Evolutionary conservation across 2,113 vertebrate species (phyloP), one percentile per base, ranked within the genome.

Genomic region (Brachypteracias leptosomus): DNA sequence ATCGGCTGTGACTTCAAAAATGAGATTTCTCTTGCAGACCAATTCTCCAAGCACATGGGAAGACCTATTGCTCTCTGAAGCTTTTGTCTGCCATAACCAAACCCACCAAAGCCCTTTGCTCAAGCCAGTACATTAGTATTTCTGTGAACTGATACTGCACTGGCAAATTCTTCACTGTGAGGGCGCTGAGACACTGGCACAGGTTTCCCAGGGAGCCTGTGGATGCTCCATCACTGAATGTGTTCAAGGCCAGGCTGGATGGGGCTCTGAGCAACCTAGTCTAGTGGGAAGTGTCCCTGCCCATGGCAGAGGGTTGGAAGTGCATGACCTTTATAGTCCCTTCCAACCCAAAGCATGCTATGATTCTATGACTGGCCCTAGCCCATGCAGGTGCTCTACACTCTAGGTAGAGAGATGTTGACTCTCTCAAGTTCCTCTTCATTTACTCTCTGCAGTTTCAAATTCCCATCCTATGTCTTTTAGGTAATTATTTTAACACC

Each of bases 1-100:
- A 54, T 16, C 40, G 5, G 33, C 18, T 0, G 0, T 6, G 28
- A 62, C n/a, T 10, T 49, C 35, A 42, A 38, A 46, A 62, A 31
- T 5, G 42, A 25, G 19, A 13, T 14, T 68, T 59, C 29, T 20
- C 46, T 70, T 1, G 3, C 24, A 54, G 38, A 28, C 18, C 33
- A 51, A 22, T 19, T 66, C 47, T 62, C 57, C 36, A 38, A 47
- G 52, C 26, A 78, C 12, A 42, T 5, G 2, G 35, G 8, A 59
- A 46, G 33, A 38, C 16, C 15, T 15, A 2, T 10, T 51, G 49
- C 24, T 61, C 46, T 42, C 55, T 17, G 20, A 54, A 88, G 47
- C 35, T 47, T 67, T 13, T 38, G 55, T 3, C 29, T 14, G 31
- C n/a, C 40, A 10, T 3, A 66, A 62, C 15, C 0, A 2, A 65